A percentile compares a stretch with the other conserved stretches of the same genome.
These are phyloP conservation scores for Stomatorhinus walkeri DNA, from an alignment of 2,797 vertebrate genomes.

Conservation along the genomic window DNA sequence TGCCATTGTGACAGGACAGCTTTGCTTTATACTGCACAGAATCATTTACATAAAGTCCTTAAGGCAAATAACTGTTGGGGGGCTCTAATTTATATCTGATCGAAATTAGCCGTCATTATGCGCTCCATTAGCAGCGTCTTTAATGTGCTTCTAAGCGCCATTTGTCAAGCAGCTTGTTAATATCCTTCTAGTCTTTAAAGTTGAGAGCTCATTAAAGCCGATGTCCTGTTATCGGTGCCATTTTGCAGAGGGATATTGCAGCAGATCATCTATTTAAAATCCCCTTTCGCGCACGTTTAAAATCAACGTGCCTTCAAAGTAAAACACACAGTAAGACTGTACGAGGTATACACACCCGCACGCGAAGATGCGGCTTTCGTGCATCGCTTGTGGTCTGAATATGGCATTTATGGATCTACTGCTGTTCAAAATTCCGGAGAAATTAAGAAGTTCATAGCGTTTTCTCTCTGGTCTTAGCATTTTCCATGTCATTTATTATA, in stretches of 20 bases:
- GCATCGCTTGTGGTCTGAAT: neutral
- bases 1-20: conserved; percentile 47
- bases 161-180: conserved; percentile 99
- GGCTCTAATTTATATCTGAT: conserved; percentile 99
- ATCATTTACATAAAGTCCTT: conserved; percentile 99
- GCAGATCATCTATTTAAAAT: conserved; percentile 40
- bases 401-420: neutral
- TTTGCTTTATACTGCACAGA: conserved; percentile 92
- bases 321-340: neutral
- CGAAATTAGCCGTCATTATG: conserved; percentile 99
- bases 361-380: neutral
- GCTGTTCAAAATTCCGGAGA: neutral
- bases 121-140: conserved; percentile 99
- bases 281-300: neutral
- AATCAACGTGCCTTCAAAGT: neutral
- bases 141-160: conserved; percentile 99
- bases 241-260: conserved; percentile 83
- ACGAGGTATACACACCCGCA: neutral
- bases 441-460: neutral
- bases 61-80: conserved; percentile 99
- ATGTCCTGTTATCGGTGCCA: conserved; percentile 85
- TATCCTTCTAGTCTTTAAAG: conserved; percentile 99
- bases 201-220: conserved; percentile 99
- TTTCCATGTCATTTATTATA: neutral
- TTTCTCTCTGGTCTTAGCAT: neutral